phyloP scores from a whole-genome alignment of 2,888 invertebrate species.

The Epirrita christyi region DNA sequence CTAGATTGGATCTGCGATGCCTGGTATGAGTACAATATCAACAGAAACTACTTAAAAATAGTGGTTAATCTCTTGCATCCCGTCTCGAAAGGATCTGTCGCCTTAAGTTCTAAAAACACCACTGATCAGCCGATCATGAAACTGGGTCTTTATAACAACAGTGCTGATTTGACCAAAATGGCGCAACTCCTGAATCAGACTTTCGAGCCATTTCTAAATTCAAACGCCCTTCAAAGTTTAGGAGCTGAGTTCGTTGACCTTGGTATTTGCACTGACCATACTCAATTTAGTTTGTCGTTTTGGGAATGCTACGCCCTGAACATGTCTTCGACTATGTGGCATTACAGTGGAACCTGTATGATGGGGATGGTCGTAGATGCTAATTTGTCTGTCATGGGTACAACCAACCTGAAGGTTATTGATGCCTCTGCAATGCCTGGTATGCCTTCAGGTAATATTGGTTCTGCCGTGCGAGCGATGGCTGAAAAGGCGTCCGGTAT shows the following conservation, averaged over 20 bases:
- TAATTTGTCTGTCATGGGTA: conserved; percentile 31
- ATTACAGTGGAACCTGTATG: conserved; percentile 40
- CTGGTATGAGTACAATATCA: conserved; percentile 30
- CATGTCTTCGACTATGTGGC: conserved; percentile 44
- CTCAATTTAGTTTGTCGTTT: conserved; percentile 21
- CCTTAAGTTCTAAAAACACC: conserved; percentile 29
- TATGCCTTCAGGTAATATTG: conserved; percentile 34
- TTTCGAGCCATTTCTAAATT: conserved; percentile 6
- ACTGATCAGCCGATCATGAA: conserved; percentile 27
- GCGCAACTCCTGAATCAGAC: conserved; percentile 2
- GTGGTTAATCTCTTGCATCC: conserved; percentile 37
- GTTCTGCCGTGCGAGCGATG: conserved; percentile 25
- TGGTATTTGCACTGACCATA: conserved; percentile 16
- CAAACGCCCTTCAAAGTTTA: conserved; percentile 25
- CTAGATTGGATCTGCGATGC: conserved; percentile 44
- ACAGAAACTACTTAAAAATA: conserved; percentile 20
- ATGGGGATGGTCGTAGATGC: conserved; percentile 42
- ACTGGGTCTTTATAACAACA: conserved; percentile 16
- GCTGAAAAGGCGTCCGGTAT: conserved; percentile 39
- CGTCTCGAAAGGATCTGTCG: conserved; percentile 38
- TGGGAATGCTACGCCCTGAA: conserved; percentile 41
- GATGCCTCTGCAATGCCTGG: conserved; percentile 38
- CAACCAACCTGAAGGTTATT: conserved; percentile 31
- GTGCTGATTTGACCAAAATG: conserved; percentile 21
- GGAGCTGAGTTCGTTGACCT: conserved; percentile 27